Evolutionary conservation across 2,797 vertebrate species (phyloP).

Genomic region (Chromobotia macracanthus): DNA sequence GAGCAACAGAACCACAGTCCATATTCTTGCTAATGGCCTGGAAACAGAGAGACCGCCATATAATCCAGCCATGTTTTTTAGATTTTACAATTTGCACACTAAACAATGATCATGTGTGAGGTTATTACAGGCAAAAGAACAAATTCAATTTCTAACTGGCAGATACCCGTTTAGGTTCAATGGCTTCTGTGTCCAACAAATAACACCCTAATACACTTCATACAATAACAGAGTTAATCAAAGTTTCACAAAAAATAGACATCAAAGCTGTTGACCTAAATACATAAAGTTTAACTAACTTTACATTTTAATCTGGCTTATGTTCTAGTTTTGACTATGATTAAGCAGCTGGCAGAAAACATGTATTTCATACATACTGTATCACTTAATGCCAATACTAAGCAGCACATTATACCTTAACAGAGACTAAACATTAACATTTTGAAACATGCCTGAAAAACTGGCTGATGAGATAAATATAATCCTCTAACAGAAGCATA

Average conservation of each 20-base stretch:
- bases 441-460: neutral
- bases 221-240: neutral
- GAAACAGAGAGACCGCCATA: neutral
- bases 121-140: neutral
- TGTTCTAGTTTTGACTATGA: neutral
- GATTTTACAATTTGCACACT: too few relatives aligned
- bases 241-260: neutral
- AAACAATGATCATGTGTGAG: too few relatives aligned
- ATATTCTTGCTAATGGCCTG: constrained; percentile 77
- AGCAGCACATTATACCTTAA: too few relatives aligned
- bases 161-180: neutral
- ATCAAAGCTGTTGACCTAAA: neutral
- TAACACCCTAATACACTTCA: neutral
- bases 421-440: too few relatives aligned
- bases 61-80: neutral
- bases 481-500: too few relatives aligned
- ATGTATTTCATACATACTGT: too few relatives aligned
- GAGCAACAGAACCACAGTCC: constrained; percentile 86
- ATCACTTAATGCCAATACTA: too few relatives aligned
- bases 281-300: neutral
- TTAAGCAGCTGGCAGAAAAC: too few relatives aligned
- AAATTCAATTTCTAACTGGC: neutral
- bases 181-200: neutral
- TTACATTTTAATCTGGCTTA: neutral
- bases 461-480: neutral